Conservation (phyloP, 2,113 vertebrate species). For the Noturus placidus region DNA sequence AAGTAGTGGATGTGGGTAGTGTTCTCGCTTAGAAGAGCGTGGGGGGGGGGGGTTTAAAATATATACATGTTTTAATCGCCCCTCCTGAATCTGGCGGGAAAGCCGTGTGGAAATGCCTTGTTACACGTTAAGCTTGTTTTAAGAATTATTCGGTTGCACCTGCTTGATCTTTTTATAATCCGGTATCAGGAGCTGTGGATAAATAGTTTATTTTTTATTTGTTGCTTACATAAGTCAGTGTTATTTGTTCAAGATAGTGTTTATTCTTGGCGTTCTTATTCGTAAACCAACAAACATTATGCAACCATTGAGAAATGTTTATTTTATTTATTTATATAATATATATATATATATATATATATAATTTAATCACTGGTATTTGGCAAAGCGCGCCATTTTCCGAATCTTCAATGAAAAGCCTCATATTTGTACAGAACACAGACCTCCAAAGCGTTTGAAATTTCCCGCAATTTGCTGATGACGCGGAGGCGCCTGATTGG, state of each 20-base stretch:
- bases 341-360: too few species aligned
- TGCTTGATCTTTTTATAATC: not conserved
- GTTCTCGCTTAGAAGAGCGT: too few species aligned
- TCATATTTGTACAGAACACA: not conserved
- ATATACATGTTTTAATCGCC: too few species aligned
- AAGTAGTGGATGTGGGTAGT: not conserved
- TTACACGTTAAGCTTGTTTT: not conserved
- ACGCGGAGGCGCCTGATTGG: conserved; percentile 59
- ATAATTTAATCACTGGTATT: not conserved
- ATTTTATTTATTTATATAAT: too few species aligned
- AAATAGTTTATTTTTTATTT: not conserved
- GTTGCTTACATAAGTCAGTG: not conserved
- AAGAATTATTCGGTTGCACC: not conserved
- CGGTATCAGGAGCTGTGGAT: not conserved
- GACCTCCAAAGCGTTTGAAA: conserved; percentile 43
- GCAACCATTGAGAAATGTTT: too few species aligned
- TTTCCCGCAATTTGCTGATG: conserved; percentile 52
- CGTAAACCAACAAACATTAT: not conserved
- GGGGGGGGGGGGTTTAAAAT: too few species aligned
- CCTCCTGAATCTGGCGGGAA: conserved; percentile 38
- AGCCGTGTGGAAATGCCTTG: not conserved
- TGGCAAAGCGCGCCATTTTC: conserved; percentile 33
- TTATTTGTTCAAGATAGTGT: not conserved
- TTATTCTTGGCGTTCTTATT: not conserved
- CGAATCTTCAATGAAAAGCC: not conserved